Evolutionary conservation across 2,113 vertebrate genomes (phyloP), one percentile per base, ranked within the genome.

Genomic region (Ictidomys tridecemlineatus): DNA sequence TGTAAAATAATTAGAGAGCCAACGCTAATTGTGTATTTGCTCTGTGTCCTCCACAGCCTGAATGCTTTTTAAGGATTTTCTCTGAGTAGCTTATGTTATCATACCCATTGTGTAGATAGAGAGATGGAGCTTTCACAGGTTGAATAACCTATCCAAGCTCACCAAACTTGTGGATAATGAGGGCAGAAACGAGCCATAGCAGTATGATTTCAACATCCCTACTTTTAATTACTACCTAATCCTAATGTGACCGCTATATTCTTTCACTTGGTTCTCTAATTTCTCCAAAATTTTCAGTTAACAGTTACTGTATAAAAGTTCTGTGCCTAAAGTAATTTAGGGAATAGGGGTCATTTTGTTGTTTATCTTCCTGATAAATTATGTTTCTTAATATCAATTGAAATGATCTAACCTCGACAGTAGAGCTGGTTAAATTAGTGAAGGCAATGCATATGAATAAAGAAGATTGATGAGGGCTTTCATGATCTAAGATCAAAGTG

Each of bases 331-430:
- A 42, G 10, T 42, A 63, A n/a, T 5, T 45, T 53, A 6, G 42
- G 34, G 37, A 14, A 14, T 42, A 72, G 5, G 7, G 4, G 2
- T 84, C 67, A 79, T 78, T 77, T 93, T 67, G n/a, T 69, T 82
- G 61, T 42, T 93, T 45, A 34, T 90, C 58, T 97, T 85, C 89
- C 77, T 1, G 16, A 53, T 0, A 1, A 97, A 93, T 97, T 96
- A 45, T 69, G 53, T 98, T 98, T 98, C 94, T 89, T 94, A 72
- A 20, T 56, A 86, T 97, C 91, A 97, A 95, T 93, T 98, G 94
- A 95, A 95, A 86, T 39, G 87, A 97, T 97, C 89, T 78, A 80
- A 93, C 90, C 53, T 83, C 97, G 92, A 97, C 74, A 97, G 58
- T 56, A 72, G 2, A 79, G 26, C 79, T 88, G 94, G 97, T 96